Conservation (phyloP, 1,140 invertebrate species). For the Brachionus angularis region DNA sequence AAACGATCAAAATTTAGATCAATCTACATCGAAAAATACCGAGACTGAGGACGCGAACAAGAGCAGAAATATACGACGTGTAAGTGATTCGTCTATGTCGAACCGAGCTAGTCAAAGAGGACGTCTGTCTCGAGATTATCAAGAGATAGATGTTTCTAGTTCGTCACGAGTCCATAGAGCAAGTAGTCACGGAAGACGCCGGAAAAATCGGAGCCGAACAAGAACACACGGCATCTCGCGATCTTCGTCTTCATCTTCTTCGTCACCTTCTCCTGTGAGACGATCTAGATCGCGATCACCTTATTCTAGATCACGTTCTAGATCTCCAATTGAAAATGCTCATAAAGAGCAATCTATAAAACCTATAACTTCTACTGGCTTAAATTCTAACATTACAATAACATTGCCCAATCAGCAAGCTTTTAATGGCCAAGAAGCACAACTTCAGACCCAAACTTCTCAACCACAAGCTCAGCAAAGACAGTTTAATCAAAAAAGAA, state of each 20-base stretch:
- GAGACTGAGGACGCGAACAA: neutral
- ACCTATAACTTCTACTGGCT: too few relatives aligned
- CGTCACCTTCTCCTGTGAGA: constrained; percentile 3
- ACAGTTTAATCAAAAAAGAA: neutral
- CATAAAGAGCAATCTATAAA: constrained; percentile 25
- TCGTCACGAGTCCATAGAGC: neutral
- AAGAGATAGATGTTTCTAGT: constrained; percentile 40
- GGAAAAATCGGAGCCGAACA: constrained; percentile 2
- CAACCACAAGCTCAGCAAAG: neutral
- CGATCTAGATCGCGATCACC: constrained; percentile 2
- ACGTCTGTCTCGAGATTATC: constrained; percentile 32
- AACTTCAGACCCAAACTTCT: neutral
- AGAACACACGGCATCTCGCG: constrained; percentile 1
- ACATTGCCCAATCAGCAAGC: too few relatives aligned
- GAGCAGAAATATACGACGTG: neutral
- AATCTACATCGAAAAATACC: too few relatives aligned
- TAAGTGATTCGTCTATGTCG: neutral
- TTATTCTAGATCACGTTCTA: neutral
- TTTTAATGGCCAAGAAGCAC: too few relatives aligned
- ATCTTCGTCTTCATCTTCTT: constrained; percentile 32
- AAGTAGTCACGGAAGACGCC: constrained; percentile 13
- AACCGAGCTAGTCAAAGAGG: neutral
- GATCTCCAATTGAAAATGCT: neutral
- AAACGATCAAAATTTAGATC: neutral
- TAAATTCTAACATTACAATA: too few relatives aligned